These are phyloP conservation scores for Peromyscus attwateri DNA, from an alignment of 2,797 vertebrate species.

Conservation along the genomic window DNA sequence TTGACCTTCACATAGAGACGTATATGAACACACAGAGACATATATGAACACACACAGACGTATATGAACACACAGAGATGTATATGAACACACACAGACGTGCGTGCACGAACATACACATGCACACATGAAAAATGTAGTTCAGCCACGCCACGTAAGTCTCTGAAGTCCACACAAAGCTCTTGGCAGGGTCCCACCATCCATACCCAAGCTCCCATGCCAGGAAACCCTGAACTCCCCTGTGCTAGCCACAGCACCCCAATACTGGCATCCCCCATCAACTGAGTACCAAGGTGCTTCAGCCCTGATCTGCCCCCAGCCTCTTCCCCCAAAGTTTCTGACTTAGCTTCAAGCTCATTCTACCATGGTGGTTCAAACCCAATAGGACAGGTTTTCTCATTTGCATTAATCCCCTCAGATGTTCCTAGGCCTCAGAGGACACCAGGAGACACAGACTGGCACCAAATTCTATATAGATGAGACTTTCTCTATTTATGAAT, in stretches of 20 bases:
- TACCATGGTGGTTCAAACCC: neutral
- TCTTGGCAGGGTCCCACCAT: neutral
- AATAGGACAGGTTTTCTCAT: neutral
- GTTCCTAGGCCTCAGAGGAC: neutral
- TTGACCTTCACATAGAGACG: neutral
- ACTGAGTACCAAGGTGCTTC: fast-evolving
- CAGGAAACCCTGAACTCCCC: neutral
- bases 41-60: neutral
- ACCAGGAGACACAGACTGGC: too few species aligned
- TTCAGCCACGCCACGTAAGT: neutral
- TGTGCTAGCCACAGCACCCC: fast-evolving
- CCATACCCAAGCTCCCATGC: neutral
- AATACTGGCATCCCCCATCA: too few species aligned
- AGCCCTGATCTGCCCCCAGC: neutral
- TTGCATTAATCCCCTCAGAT: too few species aligned
- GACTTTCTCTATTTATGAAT: neutral
- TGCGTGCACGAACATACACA: too few species aligned
- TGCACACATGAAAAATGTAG: neutral
- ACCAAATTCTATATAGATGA: neutral
- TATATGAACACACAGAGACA: neutral
- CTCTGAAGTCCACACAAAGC: neutral
- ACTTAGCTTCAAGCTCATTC: neutral
- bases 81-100: too few species aligned
- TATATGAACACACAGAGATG: neutral
- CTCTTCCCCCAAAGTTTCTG: fast-evolving